phyloP scores from a whole-genome alignment of 2,113 vertebrate genomes.

The Perca flavescens region DNA sequence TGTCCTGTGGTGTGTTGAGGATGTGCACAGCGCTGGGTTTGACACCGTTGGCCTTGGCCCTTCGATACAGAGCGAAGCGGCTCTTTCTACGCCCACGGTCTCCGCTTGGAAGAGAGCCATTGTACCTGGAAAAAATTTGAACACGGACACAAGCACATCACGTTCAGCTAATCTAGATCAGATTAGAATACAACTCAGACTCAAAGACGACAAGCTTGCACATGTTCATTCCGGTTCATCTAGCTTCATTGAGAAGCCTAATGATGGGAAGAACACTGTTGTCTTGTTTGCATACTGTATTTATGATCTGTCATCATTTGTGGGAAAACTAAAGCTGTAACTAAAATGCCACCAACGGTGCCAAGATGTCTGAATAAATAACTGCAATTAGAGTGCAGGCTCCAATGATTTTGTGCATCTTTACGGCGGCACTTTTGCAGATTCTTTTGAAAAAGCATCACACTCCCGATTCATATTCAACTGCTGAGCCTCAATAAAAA shows the following conservation, averaged over 20 bases:
- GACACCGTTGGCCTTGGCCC: constrained; percentile 95
- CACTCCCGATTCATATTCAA: constrained; percentile 13
- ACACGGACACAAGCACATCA: constrained; percentile 12
- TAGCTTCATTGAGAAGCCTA: background rate
- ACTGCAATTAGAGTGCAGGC: constrained; percentile 12
- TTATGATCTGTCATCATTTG: constrained; percentile 6
- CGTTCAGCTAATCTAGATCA: background rate
- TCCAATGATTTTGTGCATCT: constrained; percentile 7
- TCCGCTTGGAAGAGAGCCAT: constrained; percentile 96
- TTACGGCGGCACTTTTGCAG: background rate
- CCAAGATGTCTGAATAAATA: constrained; percentile 7
- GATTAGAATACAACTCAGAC: background rate
- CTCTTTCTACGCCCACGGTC: constrained; percentile 97
- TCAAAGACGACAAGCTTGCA: background rate
- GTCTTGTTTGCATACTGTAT: constrained; percentile 11
- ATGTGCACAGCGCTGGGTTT: constrained; percentile 96
- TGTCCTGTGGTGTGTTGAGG: constrained; percentile 95
- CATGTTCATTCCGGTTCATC: background rate
- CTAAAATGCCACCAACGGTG: constrained; percentile 13
- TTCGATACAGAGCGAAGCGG: constrained; percentile 94
- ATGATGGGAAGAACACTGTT: background rate
- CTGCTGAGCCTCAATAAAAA: constrained; percentile 17
- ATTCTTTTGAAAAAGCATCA: constrained; percentile 26
- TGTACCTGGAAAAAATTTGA: constrained; percentile 87
- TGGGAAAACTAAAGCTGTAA: constrained; percentile 10